A percentile compares a stretch with the other conserved stretches of the same genome.
Evolutionary conservation across 2,888 invertebrate species (phyloP).

Genomic region (Arge pagana): DNA sequence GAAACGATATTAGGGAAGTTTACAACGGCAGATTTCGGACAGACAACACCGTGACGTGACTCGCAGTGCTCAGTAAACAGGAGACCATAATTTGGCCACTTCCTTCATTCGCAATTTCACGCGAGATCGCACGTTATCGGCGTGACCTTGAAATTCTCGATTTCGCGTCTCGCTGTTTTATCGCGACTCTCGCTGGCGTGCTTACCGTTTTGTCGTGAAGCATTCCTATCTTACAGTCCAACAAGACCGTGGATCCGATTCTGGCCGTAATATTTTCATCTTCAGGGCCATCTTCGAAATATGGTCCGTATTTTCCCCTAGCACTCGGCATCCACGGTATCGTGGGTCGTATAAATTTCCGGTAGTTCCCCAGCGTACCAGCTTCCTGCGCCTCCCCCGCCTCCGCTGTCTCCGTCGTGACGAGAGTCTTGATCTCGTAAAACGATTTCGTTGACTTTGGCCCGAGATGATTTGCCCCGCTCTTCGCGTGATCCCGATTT

Average conservation of each 20-base stretch:
- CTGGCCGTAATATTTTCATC: constrained; percentile 64
- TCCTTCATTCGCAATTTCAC: too few relatives aligned
- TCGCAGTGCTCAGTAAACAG: too few relatives aligned
- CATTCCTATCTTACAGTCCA: constrained; percentile 66
- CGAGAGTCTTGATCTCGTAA: constrained; percentile 50
- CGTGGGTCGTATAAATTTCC: constrained; percentile 9
- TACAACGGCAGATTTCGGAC: too few relatives aligned
- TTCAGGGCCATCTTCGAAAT: constrained; percentile 65
- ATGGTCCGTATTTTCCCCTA: constrained; percentile 60
- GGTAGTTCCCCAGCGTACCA: not conserved
- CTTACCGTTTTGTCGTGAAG: constrained; percentile 66
- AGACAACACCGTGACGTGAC: too few relatives aligned
- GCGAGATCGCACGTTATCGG: too few relatives aligned
- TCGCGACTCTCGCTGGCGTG: too few relatives aligned
- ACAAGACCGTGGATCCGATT: constrained; percentile 63
- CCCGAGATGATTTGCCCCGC: constrained; percentile 36
- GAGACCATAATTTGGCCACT: too few relatives aligned
- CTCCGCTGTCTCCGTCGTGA: constrained; percentile 39
- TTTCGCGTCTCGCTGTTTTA: too few relatives aligned
- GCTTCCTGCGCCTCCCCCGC: not conserved
- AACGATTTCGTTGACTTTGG: constrained; percentile 44
- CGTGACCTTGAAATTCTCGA: too few relatives aligned
- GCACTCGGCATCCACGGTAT: constrained; percentile 51
- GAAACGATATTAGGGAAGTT: too few relatives aligned
- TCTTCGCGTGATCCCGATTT: constrained; percentile 32